These are phyloP conservation scores for Aphelenchoides avenae DNA, from an alignment of 1,140 invertebrate species.

Conservation along the genomic window DNA sequence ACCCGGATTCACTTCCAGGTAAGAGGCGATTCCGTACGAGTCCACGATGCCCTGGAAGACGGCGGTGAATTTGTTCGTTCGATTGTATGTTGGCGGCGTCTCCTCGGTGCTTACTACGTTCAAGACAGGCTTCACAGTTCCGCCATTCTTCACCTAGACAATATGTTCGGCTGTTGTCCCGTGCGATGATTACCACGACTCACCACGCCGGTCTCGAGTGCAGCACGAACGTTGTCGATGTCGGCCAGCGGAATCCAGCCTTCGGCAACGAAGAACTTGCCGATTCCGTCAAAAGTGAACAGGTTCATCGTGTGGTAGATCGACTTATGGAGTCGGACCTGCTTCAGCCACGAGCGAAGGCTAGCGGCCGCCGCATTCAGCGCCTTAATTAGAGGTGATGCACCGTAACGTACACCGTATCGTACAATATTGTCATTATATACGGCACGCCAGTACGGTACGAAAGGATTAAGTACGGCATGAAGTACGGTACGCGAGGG, in stretches of 20 bases:
- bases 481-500: too few species aligned
- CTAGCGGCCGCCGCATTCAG: slow-evolving; percentile 57
- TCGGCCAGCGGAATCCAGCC: slow-evolving; percentile 93
- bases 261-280: slow-evolving; percentile 93
- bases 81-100: slow-evolving; percentile 84
- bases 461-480: too few species aligned
- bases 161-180: not conserved
- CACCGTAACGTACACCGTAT: too few species aligned
- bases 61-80: slow-evolving; percentile 88
- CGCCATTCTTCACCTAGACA: slow-evolving; percentile 71
- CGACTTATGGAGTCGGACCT: slow-evolving; percentile 61
- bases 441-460: too few species aligned
- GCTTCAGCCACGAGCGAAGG: slow-evolving; percentile 52
- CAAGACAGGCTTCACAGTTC: slow-evolving; percentile 87
- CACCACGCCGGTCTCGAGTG: slow-evolving; percentile 60
- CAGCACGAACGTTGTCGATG: slow-evolving; percentile 69
- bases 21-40: slow-evolving; percentile 79
- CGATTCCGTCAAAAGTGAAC: slow-evolving; percentile 67
- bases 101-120: slow-evolving; percentile 84
- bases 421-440: too few species aligned
- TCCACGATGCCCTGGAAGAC: slow-evolving; percentile 94
- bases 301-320: slow-evolving; percentile 75
- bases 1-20: slow-evolving; percentile 89
- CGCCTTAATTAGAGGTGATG: too few species aligned
- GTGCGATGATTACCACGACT: slow-evolving; percentile 42